Base-by-base conservation (phyloP, 2,888 invertebrate species). In the Rotaria socialis region DNA sequence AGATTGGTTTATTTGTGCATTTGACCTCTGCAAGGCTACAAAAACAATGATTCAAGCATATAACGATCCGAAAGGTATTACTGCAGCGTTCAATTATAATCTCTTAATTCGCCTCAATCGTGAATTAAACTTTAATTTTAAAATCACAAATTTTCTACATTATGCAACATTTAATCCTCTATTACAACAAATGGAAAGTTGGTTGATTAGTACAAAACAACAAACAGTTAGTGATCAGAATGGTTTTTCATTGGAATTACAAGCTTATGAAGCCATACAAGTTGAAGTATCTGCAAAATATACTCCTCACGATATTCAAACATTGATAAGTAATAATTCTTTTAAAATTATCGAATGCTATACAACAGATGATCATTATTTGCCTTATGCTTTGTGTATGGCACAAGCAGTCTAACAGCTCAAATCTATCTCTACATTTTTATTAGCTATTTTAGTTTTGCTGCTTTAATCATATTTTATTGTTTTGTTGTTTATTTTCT, bases 1-100 rank as follows among this genome's bases (percentile, higher is more conserved):
- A 5, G 67, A 67, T 67, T 67, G 67, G 67, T 67, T 67, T 67
- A 2, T 67, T 35, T 67, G 67, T 35, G 67, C 67, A n/a, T 67
- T 67, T 11, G 67, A 67, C 16, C 22, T 67, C 0, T 67, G 67
- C 11, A 67, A 67, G 16, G 67, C 35, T 67, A 14, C 35, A 4
- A 67, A 35, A 16, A 67, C 67, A 35, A 35, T 67, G 35, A 35
- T 67, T 35, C 67, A 16, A 67, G 67, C 67, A 67, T 67, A 67
- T 67, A 67, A 14, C 24, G 67, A 67, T 67, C n/a, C 67, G 24
- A 67, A 67, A n/a, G 67, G 67, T 16, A n/a, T 67, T 16, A 67
- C 67, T 14, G 0, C 67, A 11, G 67, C 67, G 14, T 67, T 67
- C 35, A 67, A 35, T 67, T 35, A 27, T 35, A 67, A 67, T 67